Evolutionary conservation across 2,888 invertebrate species (phyloP).

Genomic region (Pheosia tremula): DNA sequence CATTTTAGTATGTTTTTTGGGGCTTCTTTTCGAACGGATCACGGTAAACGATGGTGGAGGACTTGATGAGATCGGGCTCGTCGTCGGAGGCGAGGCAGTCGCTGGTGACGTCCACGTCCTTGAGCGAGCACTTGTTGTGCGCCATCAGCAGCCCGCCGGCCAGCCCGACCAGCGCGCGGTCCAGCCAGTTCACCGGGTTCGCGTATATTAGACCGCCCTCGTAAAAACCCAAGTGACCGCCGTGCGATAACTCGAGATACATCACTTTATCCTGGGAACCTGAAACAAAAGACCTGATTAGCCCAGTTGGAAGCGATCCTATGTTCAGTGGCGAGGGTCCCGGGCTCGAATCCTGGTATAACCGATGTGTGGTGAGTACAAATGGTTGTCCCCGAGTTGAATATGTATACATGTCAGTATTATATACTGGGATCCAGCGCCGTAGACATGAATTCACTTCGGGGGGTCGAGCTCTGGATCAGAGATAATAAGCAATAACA

Average conservation of each 20-base stretch:
- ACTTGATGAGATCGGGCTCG: slow-evolving; percentile 74
- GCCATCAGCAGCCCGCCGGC: slow-evolving; percentile 89
- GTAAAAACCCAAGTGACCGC: slow-evolving; percentile 97
- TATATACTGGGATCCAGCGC: too few relatives aligned
- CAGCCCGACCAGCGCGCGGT: slow-evolving; percentile 93
- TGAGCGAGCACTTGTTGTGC: slow-evolving; percentile 75
- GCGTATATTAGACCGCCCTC: slow-evolving; percentile 95
- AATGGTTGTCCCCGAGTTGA: too few relatives aligned
- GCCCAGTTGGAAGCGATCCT: too few relatives aligned
- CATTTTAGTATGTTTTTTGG: slow-evolving; percentile 24
- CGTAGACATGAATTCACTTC: too few relatives aligned
- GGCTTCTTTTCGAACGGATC: slow-evolving; percentile 67
- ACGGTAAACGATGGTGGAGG: slow-evolving; percentile 70
- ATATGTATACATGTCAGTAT: too few relatives aligned
- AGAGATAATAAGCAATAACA: too few relatives aligned
- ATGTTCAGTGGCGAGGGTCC: too few relatives aligned
- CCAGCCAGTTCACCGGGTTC: slow-evolving; percentile 96
- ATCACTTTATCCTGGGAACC: slow-evolving; percentile 87
- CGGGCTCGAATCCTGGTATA: too few relatives aligned
- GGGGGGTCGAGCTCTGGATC: too few relatives aligned
- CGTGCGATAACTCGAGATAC: slow-evolving; percentile 93
- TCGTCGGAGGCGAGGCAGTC: slow-evolving; percentile 48
- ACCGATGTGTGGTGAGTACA: too few relatives aligned
- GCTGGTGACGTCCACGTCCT: slow-evolving; percentile 35
- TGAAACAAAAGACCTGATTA: slow-evolving; percentile 55